These are phyloP conservation scores for Oxyscelio sp. DNA, from an alignment of 2,888 invertebrate genomes.

Conservation along the genomic window DNA sequence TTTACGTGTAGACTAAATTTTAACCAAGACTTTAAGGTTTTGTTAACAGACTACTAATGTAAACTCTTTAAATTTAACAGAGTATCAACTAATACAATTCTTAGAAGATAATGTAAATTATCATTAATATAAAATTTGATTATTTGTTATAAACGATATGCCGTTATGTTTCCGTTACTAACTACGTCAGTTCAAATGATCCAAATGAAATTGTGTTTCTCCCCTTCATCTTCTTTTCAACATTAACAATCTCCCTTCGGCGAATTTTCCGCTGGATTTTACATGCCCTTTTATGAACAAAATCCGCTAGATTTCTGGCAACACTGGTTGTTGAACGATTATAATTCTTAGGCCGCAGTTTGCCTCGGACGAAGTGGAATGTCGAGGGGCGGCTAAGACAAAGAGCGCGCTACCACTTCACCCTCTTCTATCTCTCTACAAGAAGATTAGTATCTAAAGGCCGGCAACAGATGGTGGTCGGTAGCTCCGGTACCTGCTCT, in stretches of 20 bases:
- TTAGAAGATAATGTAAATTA: too few species aligned
- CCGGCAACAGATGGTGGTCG: conserved; percentile 84
- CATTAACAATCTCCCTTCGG: neutral
- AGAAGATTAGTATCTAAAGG: conserved; percentile 84
- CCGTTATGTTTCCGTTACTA: too few species aligned
- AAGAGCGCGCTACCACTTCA: conserved; percentile 79
- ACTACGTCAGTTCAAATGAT: too few species aligned
- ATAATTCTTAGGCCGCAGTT: conserved; percentile 82
- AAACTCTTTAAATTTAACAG: too few species aligned
- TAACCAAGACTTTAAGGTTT: too few species aligned
- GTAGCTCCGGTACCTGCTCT: conserved; percentile 80
- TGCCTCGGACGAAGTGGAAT: conserved; percentile 80
- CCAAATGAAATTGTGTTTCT: too few species aligned
- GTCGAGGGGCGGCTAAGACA: conserved; percentile 83
- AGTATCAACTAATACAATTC: too few species aligned
- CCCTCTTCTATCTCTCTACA: conserved; percentile 79
- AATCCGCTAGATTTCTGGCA: conserved; percentile 81
- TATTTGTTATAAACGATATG: too few species aligned
- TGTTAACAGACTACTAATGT: too few species aligned
- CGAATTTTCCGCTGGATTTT: conserved; percentile 69
- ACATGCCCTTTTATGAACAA: conserved; percentile 11
- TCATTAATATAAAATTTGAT: too few species aligned
- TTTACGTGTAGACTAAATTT: too few species aligned
- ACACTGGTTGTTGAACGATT: conserved; percentile 79
- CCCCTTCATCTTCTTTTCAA: too few species aligned